Conservation (phyloP, 2,888 invertebrate genomes). For the Polydrusus pterygomalis region DNA sequence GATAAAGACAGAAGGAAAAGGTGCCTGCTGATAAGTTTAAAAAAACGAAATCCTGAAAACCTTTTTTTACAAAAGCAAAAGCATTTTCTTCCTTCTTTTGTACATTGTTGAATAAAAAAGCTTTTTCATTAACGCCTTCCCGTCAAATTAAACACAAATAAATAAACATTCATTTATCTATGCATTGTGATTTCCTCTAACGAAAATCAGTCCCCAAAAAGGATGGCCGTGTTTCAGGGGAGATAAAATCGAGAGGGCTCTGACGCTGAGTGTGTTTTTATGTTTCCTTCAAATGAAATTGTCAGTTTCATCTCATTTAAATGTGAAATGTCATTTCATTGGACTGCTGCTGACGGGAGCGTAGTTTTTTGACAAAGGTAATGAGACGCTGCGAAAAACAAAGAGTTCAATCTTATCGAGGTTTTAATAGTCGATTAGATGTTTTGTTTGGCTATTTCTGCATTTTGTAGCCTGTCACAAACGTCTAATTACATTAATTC, state of each 20-base stretch:
- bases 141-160: slow-evolving; percentile 27
- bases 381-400: slow-evolving; percentile 25
- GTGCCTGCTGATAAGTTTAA: neutral
- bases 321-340: slow-evolving; percentile 66
- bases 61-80: neutral
- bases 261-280: slow-evolving; percentile 69
- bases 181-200: slow-evolving; percentile 61
- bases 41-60: neutral
- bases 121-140: slow-evolving; percentile 9
- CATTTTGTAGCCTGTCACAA: neutral
- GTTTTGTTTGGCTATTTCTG: slow-evolving; percentile 30
- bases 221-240: slow-evolving; percentile 61
- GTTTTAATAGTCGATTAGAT: slow-evolving; percentile 40
- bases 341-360: slow-evolving; percentile 24
- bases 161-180: slow-evolving; percentile 29
- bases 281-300: slow-evolving; percentile 69
- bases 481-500: neutral
- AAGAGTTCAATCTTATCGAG: slow-evolving; percentile 31
- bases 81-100: neutral
- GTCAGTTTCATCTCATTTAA: slow-evolving; percentile 69
- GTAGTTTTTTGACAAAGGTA: slow-evolving; percentile 37
- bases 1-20: too few relatives aligned
- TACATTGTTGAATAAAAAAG: slow-evolving; percentile 5
- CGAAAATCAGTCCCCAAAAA: slow-evolving; percentile 67
- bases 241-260: slow-evolving; percentile 65